These are phyloP conservation scores for Halictus rubicundus DNA, from an alignment of 1,140 invertebrate species.

Conservation along the genomic window DNA sequence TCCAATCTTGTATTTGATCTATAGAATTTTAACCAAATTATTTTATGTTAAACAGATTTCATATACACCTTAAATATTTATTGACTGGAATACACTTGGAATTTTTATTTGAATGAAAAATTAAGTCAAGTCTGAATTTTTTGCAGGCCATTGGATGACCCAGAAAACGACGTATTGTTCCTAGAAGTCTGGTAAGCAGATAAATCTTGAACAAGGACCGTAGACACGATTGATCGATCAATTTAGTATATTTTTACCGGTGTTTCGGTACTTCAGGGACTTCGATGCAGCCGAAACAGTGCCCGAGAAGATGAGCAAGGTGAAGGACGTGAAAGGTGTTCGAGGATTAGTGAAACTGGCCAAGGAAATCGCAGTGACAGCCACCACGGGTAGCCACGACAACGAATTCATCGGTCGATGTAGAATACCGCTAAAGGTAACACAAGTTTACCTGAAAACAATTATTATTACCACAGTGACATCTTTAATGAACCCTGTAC, in stretches of 20 bases:
- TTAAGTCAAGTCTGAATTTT: not conserved
- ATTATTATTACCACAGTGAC: too few relatives aligned
- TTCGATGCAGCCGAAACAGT: constrained; percentile 95
- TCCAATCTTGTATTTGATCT: too few relatives aligned
- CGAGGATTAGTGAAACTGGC: constrained; percentile 91
- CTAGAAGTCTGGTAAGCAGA: constrained; percentile 87
- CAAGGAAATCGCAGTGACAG: constrained; percentile 98
- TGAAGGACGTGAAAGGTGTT: constrained; percentile 91
- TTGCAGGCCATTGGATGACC: constrained; percentile 84
- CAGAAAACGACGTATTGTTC: constrained; percentile 84
- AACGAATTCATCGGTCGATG: constrained; percentile 97
- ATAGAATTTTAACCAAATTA: too few relatives aligned
- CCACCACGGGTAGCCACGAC: constrained; percentile 94
- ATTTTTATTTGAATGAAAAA: too few relatives aligned
- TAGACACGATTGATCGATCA: not conserved
- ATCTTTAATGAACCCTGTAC: too few relatives aligned
- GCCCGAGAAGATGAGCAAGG: constrained; percentile 91
- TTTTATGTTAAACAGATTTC: too few relatives aligned
- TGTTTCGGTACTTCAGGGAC: constrained; percentile 83
- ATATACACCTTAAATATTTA: too few relatives aligned
- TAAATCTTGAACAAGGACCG: too few relatives aligned
- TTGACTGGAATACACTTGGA: too few relatives aligned
- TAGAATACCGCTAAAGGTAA: constrained; percentile 91
- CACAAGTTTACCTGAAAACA: too few relatives aligned
- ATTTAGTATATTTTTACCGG: too few relatives aligned